A percentile compares a stretch with the other conserved stretches of the same genome.
Evolutionary conservation across 1,140 invertebrate species (phyloP).

Genomic region (Papilio helenus): DNA sequence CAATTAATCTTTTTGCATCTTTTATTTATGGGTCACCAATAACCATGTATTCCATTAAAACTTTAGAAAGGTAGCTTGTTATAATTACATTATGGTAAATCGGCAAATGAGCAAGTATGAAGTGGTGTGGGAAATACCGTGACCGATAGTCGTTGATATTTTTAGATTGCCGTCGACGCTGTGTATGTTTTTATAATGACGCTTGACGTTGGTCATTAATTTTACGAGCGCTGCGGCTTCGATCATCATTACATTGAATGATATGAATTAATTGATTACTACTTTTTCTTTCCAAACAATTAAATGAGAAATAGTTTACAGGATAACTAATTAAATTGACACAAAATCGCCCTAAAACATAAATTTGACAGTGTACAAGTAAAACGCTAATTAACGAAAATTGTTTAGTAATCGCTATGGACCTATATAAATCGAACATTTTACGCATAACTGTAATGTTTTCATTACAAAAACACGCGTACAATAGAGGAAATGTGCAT

Average conservation of each 20-base stretch:
- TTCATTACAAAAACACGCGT: constrained; percentile 21
- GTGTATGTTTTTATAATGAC: constrained; percentile 14
- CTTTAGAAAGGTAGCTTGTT: not conserved
- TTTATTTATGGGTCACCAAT: not conserved
- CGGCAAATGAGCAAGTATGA: constrained; percentile 4
- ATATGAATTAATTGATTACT: not conserved
- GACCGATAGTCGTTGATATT: constrained; percentile 24
- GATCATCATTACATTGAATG: not conserved
- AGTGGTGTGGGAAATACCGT: constrained; percentile 30
- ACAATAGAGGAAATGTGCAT: constrained; percentile 27
- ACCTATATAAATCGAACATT: not conserved
- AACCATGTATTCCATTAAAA: not conserved
- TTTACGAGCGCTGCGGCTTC: not conserved
- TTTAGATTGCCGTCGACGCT: constrained; percentile 21
- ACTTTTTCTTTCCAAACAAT: not conserved
- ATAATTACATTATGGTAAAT: not conserved
- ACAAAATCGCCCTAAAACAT: not conserved
- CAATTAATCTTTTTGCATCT: no score
- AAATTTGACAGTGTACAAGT: not conserved
- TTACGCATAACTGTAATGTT: constrained; percentile 27
- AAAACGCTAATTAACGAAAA: not conserved
- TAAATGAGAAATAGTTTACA: not conserved
- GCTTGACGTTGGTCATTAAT: constrained; percentile 7
- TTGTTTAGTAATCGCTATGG: not conserved
- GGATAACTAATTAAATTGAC: not conserved